Evolutionary conservation across 2,113 vertebrate genomes (phyloP), one percentile per base, ranked within the genome.

Genomic region (Coracopsis vasa): DNA sequence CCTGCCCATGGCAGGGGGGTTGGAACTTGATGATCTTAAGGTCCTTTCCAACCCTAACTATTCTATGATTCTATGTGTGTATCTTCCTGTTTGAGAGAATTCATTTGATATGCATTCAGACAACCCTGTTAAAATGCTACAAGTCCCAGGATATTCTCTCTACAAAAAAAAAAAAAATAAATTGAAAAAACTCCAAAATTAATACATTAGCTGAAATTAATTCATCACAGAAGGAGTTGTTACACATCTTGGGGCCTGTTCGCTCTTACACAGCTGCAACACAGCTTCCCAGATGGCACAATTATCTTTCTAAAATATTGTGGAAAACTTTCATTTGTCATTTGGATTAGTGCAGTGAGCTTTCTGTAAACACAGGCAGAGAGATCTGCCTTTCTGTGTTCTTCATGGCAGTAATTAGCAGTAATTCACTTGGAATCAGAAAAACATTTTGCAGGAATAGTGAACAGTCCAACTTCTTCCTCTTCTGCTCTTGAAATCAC

Each of bases 281-380:
- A 81, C 8, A 35, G 84, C 86, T 95, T 94, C 95, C 94, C 96
- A 97, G 91, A 95, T 95, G 94, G 96, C 91, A 95, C 90, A 92
- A 95, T 97, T 96, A 96, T 95, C 91, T 89, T 64, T 33, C 92
- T 95, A 85, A 94, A 96, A 92, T 95, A 96, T 94, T 97, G 92
- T 91, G 89, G 92, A 94, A 95, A 94, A 96, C 82, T 96, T 96
- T 64, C 79, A 95, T 95, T 94, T 96, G 91, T 95, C 93, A 93
- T 70, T 87, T 82, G 95, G 83, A 84, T 97, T 90, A 93, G 86
- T 73, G 92, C 73, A 50, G 74, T 6, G 93, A 92, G 94, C 90
- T 87, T 92, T 93, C 90, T 13, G 16, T 35, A 87, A 92, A 71
- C 50, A 81, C 61, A 92, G 96, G 92, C 91, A 92, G 72, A 60